Percentiles rank a stretch among this genome's conserved stretches.
phyloP scores from a whole-genome alignment of 64 coral and sea anemone genomes.

The Astreopora myriophthalma region DNA sequence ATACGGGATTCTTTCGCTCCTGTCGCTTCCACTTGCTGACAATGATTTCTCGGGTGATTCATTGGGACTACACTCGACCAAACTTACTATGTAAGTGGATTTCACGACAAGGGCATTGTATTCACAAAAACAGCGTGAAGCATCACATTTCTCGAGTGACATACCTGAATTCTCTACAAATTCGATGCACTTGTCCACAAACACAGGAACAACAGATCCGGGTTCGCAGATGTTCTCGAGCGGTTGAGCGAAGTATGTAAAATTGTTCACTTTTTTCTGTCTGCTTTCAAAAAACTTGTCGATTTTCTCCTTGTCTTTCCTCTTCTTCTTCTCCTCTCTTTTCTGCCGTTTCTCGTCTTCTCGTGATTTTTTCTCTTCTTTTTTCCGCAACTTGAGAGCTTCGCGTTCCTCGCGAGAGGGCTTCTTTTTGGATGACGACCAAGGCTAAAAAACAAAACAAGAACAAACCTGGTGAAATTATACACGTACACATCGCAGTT shows the following conservation, averaged over 20 bases:
- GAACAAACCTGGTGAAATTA: too few species aligned
- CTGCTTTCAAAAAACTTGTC: conserved; percentile 64
- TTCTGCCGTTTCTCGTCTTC: conserved; percentile 58
- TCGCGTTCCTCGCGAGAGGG: conserved; percentile 68
- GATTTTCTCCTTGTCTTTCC: conserved; percentile 52
- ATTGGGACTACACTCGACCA: too few species aligned
- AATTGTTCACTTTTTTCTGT: conserved; percentile 70
- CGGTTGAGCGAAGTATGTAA: conserved; percentile 73
- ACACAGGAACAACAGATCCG: conserved; percentile 52
- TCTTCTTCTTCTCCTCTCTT: conserved; percentile 46
- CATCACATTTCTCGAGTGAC: not conserved
- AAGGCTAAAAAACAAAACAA: not conserved
- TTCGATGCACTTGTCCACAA: conserved; percentile 90
- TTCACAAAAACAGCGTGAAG: not conserved
- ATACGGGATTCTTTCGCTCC: too few species aligned
- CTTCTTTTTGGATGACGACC: conserved; percentile 55
- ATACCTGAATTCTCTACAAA: conserved; percentile 84
- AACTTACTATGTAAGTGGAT: not conserved
- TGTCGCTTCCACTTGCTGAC: too few species aligned
- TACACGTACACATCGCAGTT: too few species aligned
- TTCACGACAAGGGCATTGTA: not conserved
- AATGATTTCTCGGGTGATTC: too few species aligned
- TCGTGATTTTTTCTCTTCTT: conserved; percentile 68
- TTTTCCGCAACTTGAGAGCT: conserved; percentile 66
- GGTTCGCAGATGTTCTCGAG: conserved; percentile 77